Conservation (phyloP, 2,797 vertebrate species). For the Alcedo atthis region DNA sequence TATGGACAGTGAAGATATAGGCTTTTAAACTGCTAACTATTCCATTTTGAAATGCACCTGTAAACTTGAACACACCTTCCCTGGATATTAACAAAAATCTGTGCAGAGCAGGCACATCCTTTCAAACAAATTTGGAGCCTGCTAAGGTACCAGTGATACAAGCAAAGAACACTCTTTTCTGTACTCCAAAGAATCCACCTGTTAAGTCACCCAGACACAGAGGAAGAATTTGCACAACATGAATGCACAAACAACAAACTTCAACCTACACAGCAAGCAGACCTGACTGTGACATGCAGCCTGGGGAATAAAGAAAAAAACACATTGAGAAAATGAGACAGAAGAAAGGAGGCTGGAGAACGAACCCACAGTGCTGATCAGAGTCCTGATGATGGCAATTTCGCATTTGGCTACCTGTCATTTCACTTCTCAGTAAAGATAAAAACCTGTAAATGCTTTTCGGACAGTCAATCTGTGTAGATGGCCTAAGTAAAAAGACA, state of each 20-base stretch:
- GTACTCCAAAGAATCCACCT: background rate
- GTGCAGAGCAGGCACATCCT: background rate
- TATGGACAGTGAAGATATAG: background rate
- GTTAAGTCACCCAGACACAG: background rate
- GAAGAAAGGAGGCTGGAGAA: background rate
- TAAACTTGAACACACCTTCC: accelerated
- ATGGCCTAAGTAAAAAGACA: background rate
- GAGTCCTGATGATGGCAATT: background rate
- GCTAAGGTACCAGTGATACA: accelerated
- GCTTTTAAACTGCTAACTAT: background rate
- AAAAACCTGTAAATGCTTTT: background rate
- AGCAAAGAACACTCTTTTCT: background rate
- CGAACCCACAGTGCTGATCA: background rate
- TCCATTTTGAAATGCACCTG: background rate
- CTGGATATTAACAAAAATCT: background rate
- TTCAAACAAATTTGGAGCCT: background rate
- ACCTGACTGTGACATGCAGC: background rate
- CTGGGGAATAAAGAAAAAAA: background rate
- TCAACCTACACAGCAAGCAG: background rate
- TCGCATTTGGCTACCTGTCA: background rate
- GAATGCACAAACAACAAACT: background rate
- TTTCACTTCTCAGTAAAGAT: background rate
- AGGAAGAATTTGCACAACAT: background rate
- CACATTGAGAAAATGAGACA: background rate
- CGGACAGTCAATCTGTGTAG: background rate